These are phyloP conservation scores for Leptinotarsa lineolata DNA, from an alignment of 1,140 invertebrate genomes.

Conservation along the genomic window DNA sequence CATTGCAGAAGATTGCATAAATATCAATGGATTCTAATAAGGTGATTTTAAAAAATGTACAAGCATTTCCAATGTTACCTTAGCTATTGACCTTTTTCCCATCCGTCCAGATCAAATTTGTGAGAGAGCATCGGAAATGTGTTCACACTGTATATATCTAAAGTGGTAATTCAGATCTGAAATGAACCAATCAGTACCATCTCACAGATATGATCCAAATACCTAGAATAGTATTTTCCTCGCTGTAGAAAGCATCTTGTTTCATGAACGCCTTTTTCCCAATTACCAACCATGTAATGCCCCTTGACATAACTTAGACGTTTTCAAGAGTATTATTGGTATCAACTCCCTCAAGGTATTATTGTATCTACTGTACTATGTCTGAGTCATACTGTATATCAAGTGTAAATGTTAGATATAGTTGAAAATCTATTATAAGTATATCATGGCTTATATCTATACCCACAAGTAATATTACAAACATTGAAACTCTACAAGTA, in stretches of 20 bases:
- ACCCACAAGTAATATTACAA: background rate
- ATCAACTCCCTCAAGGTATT: background rate
- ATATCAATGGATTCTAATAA: constrained; percentile 40
- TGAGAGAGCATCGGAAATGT: constrained; percentile 30
- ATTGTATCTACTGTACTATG: background rate
- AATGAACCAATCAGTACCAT: background rate
- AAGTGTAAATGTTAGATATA: background rate
- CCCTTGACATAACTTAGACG: background rate
- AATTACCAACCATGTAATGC: background rate
- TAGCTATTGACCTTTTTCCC: constrained; percentile 49
- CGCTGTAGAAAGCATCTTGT: constrained; percentile 44
- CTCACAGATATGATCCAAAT: constrained; percentile 34
- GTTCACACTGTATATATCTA: too few species aligned
- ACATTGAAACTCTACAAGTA: background rate
- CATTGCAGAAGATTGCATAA: constrained; percentile 36
- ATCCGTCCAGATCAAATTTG: constrained; percentile 42
- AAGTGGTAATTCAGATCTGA: too few species aligned
- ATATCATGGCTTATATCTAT: background rate
- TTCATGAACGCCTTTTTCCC: constrained; percentile 19
- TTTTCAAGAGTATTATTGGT: background rate
- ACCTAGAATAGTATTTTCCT: constrained; percentile 35
- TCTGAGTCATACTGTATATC: constrained; percentile 4
- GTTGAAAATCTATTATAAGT: background rate
- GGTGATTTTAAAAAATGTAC: constrained; percentile 44
- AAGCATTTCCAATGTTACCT: constrained; percentile 58